Evolutionary conservation across 2,888 invertebrate species (phyloP).

Genomic region (Cremastinae sp.): DNA sequence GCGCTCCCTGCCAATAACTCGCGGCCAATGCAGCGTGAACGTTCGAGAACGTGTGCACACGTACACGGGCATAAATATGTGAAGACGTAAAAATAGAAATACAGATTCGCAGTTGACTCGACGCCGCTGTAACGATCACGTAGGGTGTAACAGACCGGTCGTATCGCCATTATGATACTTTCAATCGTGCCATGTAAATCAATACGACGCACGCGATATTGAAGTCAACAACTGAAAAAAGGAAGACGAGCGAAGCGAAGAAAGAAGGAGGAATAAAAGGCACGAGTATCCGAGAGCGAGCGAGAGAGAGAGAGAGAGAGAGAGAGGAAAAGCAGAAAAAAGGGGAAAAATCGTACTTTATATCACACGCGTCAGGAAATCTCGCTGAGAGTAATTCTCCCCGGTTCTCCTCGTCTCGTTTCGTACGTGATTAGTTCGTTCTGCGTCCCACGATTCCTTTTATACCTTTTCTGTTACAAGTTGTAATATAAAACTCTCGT

Average conservation of each 20-base stretch:
- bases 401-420: slow-evolving; percentile 38
- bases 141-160: slow-evolving; percentile 64
- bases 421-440: slow-evolving; percentile 57
- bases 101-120: slow-evolving; percentile 30
- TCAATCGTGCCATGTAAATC: slow-evolving; percentile 66
- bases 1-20: slow-evolving; percentile 43
- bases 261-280: not conserved
- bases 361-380: slow-evolving; percentile 5
- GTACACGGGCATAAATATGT: not conserved
- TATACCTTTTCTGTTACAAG: slow-evolving; percentile 47
- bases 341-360: slow-evolving; percentile 42
- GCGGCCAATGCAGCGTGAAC: slow-evolving; percentile 36
- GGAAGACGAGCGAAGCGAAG: not conserved
- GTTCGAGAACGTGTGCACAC: not conserved
- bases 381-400: slow-evolving; percentile 30
- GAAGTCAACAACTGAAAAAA: slow-evolving; percentile 5
- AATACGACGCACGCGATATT: slow-evolving; percentile 64
- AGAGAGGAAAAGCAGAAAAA: not conserved
- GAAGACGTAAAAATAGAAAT: not conserved
- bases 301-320: not conserved
- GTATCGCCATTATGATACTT: slow-evolving; percentile 64
- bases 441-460: slow-evolving; percentile 55
- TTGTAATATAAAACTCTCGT: slow-evolving; percentile 54
- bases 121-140: slow-evolving; percentile 58
- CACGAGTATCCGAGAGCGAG: no score